These are phyloP conservation scores for Florisuga fusca DNA, from an alignment of 2,797 vertebrate genomes.

Conservation along the genomic window DNA sequence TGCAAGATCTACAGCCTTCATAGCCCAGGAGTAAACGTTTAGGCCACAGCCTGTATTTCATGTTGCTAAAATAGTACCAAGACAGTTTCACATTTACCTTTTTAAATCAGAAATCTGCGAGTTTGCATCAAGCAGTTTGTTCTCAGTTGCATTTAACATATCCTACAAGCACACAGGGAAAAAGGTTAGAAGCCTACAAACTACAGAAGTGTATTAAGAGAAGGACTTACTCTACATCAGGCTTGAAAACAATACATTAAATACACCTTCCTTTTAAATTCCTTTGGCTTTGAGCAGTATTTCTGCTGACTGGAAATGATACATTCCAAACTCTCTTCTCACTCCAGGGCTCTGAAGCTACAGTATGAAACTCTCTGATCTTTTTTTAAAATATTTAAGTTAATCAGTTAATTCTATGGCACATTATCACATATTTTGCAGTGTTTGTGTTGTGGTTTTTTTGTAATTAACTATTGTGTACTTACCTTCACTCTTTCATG, in stretches of 20 bases:
- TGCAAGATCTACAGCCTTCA: neutral
- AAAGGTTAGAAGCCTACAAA: neutral
- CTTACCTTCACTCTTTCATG: slow-evolving; percentile 90
- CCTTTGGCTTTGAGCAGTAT: neutral
- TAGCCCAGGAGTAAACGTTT: neutral
- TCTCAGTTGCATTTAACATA: slow-evolving; percentile 87
- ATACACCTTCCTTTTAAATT: neutral
- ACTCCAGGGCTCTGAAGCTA: neutral
- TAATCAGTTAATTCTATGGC: neutral
- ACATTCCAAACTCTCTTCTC: neutral
- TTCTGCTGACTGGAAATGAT: neutral
- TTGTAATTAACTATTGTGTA: neutral
- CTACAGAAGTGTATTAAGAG: neutral
- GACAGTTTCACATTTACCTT: slow-evolving; percentile 81
- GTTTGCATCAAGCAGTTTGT: slow-evolving; percentile 89
- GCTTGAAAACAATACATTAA: neutral
- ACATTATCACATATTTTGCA: neutral
- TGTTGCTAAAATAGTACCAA: neutral
- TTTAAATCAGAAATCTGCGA: slow-evolving; percentile 91
- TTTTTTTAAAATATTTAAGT: neutral
- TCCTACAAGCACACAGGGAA: slow-evolving; percentile 79
- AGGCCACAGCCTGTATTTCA: neutral
- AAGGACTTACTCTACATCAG: neutral
- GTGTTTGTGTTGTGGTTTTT: neutral
- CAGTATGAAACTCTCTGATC: neutral